phyloP scores from a whole-genome alignment of 2,888 invertebrate genomes.

The Tetragnatha montana region DNA sequence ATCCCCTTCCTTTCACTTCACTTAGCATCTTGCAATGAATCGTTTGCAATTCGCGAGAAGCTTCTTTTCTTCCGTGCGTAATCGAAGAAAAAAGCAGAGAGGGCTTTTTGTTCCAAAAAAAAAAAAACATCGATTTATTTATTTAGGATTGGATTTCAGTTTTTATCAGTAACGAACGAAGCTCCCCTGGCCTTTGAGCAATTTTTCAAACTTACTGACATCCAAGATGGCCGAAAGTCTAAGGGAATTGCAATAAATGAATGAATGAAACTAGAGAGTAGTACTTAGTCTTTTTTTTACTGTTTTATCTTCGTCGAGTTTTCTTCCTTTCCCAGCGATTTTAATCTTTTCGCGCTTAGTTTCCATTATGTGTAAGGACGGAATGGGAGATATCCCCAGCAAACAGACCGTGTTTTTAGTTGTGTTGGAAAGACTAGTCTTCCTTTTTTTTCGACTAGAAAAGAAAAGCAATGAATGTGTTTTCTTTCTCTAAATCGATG shows the following conservation, averaged over 20 bases:
- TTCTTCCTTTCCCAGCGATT: background rate
- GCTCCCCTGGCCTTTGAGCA: conserved; percentile 47
- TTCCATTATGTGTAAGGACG: background rate
- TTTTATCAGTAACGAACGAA: conserved; percentile 53
- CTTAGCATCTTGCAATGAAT: background rate
- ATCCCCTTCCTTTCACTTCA: background rate
- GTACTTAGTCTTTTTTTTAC: background rate
- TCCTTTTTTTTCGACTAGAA: background rate
- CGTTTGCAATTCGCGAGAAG: background rate
- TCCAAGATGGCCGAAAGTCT: conserved; percentile 30
- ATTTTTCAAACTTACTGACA: conserved; percentile 43
- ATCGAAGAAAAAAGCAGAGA: background rate
- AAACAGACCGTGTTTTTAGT: background rate
- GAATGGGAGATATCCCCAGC: background rate
- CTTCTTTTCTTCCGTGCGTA: background rate
- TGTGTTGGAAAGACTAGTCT: background rate
- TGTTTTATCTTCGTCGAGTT: background rate
- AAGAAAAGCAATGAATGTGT: background rate
- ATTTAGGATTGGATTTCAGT: conserved; percentile 51
- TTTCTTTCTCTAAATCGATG: background rate
- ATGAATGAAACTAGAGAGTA: background rate
- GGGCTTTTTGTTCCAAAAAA: background rate
- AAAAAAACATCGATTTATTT: conserved; percentile 42
- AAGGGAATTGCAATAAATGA: conserved; percentile 33
- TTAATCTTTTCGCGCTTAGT: background rate